Evolutionary conservation across 1,140 invertebrate species (phyloP).

Genomic region (Pentalonia nigronervosa): DNA sequence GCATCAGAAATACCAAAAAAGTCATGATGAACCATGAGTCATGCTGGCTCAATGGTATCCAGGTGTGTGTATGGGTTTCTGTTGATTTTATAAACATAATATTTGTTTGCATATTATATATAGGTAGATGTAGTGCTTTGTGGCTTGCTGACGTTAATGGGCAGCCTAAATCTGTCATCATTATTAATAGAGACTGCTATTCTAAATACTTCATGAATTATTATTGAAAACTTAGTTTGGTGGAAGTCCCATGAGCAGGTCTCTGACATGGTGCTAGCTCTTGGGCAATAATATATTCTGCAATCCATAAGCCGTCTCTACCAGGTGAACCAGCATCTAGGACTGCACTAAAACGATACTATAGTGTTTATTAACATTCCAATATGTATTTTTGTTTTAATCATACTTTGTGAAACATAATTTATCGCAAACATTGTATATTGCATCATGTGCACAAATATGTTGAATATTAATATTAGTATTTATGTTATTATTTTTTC

Average conservation of each 20-base stretch:
- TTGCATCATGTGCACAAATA: not conserved
- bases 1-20: not conserved
- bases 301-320: not conserved
- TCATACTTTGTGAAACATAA: not conserved
- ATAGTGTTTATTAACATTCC: not conserved
- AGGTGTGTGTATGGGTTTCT: not conserved
- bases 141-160: not conserved
- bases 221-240: not conserved
- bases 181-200: not conserved
- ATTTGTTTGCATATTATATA: not conserved
- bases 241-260: not conserved
- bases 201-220: not conserved
- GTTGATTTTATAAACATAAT: not conserved
- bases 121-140: not conserved
- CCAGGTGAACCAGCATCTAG: conserved; percentile 2
- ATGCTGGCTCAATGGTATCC: not conserved
- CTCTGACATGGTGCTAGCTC: not conserved
- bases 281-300: not conserved
- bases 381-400: not conserved
- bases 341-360: not conserved
- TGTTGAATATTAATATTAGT: no score
- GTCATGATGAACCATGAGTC: not conserved
- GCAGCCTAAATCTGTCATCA: not conserved
- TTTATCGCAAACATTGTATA: not conserved
- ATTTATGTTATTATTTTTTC: not conserved